Conservation (phyloP, 2,113 vertebrate species). For the Terrapene triunguis region DNA sequence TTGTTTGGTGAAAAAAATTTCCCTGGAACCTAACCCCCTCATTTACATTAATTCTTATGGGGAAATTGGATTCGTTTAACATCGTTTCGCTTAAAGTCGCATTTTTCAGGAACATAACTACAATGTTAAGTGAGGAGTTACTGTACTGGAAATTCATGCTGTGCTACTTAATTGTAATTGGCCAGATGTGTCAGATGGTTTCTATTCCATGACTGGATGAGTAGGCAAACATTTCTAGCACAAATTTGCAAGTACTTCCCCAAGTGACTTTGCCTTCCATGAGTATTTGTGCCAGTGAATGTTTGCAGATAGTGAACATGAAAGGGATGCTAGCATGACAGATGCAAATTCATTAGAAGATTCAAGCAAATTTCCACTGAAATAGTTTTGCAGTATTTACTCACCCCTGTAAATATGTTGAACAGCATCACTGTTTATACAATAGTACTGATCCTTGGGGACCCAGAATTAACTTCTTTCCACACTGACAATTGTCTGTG, state of each 20-base stretch:
- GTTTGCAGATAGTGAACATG: accelerated
- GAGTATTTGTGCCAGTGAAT: neutral
- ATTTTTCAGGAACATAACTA: too few relatives aligned
- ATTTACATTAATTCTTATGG: too few relatives aligned
- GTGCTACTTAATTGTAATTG: accelerated
- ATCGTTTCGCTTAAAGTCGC: too few relatives aligned
- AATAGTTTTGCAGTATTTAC: neutral
- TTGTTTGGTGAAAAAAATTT: too few relatives aligned
- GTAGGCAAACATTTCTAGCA: accelerated
- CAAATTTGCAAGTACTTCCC: neutral
- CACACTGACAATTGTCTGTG: neutral
- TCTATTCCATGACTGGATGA: neutral
- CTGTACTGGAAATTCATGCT: accelerated
- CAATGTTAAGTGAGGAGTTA: too few relatives aligned
- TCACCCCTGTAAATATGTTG: neutral
- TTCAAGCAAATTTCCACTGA: neutral
- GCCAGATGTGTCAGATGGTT: accelerated
- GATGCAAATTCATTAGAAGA: neutral
- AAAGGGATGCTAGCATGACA: accelerated
- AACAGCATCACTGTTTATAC: neutral
- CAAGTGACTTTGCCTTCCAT: accelerated
- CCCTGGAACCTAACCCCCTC: too few relatives aligned
- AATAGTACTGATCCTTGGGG: accelerated
- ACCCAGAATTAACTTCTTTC: neutral
- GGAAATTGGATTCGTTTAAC: too few relatives aligned